A percentile compares a stretch with the other conserved stretches of the same genome.
These are phyloP conservation scores for Caenorhabditis briggsae DNA, from an alignment of 1,140 invertebrate genomes.

Conservation along the genomic window DNA sequence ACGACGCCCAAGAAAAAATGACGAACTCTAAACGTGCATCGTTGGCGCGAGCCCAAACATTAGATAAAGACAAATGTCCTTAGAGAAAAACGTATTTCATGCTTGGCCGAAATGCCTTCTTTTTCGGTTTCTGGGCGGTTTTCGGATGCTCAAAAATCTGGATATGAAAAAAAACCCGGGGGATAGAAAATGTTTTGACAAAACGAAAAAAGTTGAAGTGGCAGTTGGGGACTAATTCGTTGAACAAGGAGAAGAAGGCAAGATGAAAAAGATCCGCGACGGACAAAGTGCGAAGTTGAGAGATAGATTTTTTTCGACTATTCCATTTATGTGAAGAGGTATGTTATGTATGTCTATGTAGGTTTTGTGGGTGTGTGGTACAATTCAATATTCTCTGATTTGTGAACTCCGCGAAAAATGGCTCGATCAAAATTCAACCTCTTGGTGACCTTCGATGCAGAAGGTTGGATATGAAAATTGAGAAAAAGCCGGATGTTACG, in stretches of 20 bases:
- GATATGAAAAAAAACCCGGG: neutral
- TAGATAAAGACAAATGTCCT: conserved; percentile 52
- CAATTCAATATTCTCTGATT: conserved; percentile 44
- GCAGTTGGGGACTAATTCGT: conserved; percentile 46
- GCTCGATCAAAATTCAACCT: conserved; percentile 13
- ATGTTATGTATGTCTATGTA: too few species aligned
- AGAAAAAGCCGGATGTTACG: conserved; percentile 41
- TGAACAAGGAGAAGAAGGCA: neutral
- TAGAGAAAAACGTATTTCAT: conserved; percentile 51
- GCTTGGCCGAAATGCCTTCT: conserved; percentile 33
- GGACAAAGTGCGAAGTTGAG: conserved; percentile 13
- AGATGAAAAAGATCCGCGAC: neutral
- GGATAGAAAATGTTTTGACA: neutral
- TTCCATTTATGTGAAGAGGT: neutral
- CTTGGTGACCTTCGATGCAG: conserved; percentile 26
- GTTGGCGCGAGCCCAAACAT: conserved; percentile 7
- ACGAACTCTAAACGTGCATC: neutral
- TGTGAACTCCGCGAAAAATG: neutral
- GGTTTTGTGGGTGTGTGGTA: neutral
- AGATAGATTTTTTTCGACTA: conserved; percentile 18
- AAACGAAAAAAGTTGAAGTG: conserved; percentile 51
- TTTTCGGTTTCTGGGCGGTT: conserved; percentile 21
- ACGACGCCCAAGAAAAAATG: neutral
- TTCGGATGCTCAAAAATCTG: conserved; percentile 44
- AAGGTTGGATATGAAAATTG: conserved; percentile 6